Conservation (phyloP, 37 sponge, comb jelly and placozoan species). For the Halisarca cf. caerulea region DNA sequence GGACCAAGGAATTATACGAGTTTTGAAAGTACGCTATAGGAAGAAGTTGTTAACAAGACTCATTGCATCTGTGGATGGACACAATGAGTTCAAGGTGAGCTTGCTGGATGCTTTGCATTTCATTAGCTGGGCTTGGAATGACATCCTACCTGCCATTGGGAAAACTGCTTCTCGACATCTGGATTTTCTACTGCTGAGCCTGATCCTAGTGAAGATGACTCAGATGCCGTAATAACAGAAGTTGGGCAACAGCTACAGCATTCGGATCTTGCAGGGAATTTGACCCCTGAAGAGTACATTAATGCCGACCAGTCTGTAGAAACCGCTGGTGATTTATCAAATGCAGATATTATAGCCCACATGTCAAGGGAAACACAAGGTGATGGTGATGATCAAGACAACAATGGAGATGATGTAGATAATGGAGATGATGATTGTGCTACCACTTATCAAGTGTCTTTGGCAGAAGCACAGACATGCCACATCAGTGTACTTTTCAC, state of each 20-base stretch:
- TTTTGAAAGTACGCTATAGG: too few species aligned
- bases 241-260: constrained; percentile 2
- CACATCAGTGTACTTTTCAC: not conserved
- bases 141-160: too few species aligned
- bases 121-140: too few species aligned
- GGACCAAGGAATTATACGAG: too few species aligned
- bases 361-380: not conserved
- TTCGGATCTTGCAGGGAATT: not conserved
- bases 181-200: too few species aligned
- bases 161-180: too few species aligned
- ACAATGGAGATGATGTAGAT: too few species aligned
- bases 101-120: too few species aligned
- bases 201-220: too few species aligned
- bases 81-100: too few species aligned
- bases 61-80: too few species aligned
- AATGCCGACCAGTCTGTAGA: not conserved
- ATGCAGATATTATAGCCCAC: not conserved
- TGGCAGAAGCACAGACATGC: not conserved
- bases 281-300: constrained; percentile 1
- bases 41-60: too few species aligned
- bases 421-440: not conserved
- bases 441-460: not conserved
- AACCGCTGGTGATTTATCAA: not conserved
- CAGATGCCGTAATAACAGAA: not conserved
- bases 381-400: not conserved